Percentiles rank a stretch among this genome's conserved stretches.
phyloP scores from a whole-genome alignment of 1,140 invertebrate species.

The Drosophila pallidifrons region DNA sequence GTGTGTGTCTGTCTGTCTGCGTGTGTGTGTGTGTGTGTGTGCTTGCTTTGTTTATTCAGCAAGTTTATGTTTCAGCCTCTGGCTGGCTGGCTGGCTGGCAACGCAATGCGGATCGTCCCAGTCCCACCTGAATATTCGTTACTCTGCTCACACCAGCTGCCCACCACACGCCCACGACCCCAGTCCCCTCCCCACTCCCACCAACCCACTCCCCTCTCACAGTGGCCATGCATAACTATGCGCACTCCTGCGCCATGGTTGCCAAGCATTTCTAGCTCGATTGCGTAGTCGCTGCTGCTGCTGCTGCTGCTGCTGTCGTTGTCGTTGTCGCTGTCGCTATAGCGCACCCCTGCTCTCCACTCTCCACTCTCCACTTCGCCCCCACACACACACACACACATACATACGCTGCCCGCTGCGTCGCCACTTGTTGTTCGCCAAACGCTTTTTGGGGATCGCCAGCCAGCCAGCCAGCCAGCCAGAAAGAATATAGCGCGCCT shows the following conservation, averaged over 20 bases:
- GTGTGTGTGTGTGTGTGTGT: conserved; percentile 20
- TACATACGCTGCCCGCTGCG: background rate
- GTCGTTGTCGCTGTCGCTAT: conserved; percentile 4
- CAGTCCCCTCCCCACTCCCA: conserved; percentile 2
- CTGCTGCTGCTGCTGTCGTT: background rate
- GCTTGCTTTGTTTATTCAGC: conserved; percentile 52
- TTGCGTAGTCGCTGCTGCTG: conserved; percentile 44
- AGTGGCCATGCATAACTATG: conserved; percentile 26
- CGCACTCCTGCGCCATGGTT: conserved; percentile 37
- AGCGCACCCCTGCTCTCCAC: too few relatives aligned
- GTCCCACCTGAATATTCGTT: conserved; percentile 59
- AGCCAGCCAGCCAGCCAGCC: conserved; percentile 1
- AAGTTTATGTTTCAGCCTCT: conserved; percentile 77
- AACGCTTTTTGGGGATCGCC: conserved; percentile 40
- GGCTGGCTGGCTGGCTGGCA: conserved; percentile 4
- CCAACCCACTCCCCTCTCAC: background rate
- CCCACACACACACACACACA: background rate
- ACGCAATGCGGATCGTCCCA: conserved; percentile 41
- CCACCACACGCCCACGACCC: background rate
- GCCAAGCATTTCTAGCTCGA: conserved; percentile 45
- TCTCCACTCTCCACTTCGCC: background rate
- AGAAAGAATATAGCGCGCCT: conserved; percentile 56
- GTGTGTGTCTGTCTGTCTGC: conserved; percentile 17
- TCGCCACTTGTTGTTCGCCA: conserved; percentile 75
- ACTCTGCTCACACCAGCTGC: conserved; percentile 11